A percentile compares a stretch with the other conserved stretches of the same genome.
Evolutionary conservation across 2,797 vertebrate genomes (phyloP).

Genomic region (Eleutherodactylus coqui): DNA sequence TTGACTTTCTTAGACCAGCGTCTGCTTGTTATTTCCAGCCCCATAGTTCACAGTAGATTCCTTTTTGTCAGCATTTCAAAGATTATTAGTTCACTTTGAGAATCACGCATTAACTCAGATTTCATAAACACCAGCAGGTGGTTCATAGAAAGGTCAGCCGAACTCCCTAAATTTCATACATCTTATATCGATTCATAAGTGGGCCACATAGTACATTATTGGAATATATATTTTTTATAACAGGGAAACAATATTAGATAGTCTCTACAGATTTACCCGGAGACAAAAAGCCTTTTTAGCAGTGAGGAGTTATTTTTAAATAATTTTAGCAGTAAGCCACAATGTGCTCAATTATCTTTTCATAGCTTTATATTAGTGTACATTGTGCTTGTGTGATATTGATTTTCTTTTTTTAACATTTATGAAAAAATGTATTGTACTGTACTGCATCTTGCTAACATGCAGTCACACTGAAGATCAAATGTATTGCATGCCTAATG

Average conservation of each 20-base stretch:
- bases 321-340: neutral
- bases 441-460: neutral
- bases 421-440: neutral
- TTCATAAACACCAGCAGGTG: constrained; percentile 66
- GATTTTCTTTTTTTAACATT: neutral
- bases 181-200: constrained; percentile 57
- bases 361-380: constrained; percentile 4
- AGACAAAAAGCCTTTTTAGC: constrained; percentile 17
- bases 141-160: constrained; percentile 68
- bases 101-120: constrained; percentile 64
- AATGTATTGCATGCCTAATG: neutral
- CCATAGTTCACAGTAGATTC: constrained; percentile 63
- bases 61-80: constrained; percentile 71
- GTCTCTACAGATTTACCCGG: constrained; percentile 34
- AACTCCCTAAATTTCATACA: constrained; percentile 63
- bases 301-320: neutral
- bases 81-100: constrained; percentile 65
- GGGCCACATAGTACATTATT: constrained; percentile 52
- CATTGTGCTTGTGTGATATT: neutral
- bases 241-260: constrained; percentile 45
- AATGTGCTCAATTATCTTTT: neutral
- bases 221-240: constrained; percentile 50
- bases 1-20: constrained; percentile 68
- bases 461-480: neutral
- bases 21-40: constrained; percentile 67